Evolutionary conservation across 2,888 invertebrate genomes (phyloP).

Genomic region (Diarsia rubi): DNA sequence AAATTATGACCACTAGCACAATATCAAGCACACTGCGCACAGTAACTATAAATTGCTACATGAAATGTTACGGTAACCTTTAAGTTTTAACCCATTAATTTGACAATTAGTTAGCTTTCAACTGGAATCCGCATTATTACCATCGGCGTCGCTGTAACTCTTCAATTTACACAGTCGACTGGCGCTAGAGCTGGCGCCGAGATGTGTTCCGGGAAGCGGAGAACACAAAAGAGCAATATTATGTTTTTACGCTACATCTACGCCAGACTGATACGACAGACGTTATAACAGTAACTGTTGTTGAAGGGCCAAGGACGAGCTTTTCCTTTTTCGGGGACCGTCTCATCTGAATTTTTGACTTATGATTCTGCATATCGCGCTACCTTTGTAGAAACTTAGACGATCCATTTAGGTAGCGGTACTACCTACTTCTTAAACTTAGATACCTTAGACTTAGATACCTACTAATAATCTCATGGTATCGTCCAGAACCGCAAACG

Average conservation of each 20-base stretch:
- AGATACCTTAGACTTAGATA: too few relatives aligned
- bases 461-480: too few relatives aligned
- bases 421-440: neutral
- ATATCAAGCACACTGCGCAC: neutral
- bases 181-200: constrained; percentile 3
- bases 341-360: neutral
- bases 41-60: neutral
- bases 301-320: neutral
- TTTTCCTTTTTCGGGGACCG: neutral
- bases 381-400: neutral
- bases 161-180: neutral
- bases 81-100: neutral
- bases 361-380: neutral
- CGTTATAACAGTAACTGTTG: neutral
- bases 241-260: neutral
- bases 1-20: neutral
- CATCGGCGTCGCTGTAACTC: neutral
- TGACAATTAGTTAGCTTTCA: too few relatives aligned
- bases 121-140: neutral
- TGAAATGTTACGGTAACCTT: neutral
- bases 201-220: constrained; percentile 9
- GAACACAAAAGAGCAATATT: constrained; percentile 13
- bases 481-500: neutral
- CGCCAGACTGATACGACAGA: neutral
- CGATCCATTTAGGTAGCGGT: neutral